Evolutionary conservation across 1,140 invertebrate genomes (phyloP).

Genomic region (Chironomus striatipennis): DNA sequence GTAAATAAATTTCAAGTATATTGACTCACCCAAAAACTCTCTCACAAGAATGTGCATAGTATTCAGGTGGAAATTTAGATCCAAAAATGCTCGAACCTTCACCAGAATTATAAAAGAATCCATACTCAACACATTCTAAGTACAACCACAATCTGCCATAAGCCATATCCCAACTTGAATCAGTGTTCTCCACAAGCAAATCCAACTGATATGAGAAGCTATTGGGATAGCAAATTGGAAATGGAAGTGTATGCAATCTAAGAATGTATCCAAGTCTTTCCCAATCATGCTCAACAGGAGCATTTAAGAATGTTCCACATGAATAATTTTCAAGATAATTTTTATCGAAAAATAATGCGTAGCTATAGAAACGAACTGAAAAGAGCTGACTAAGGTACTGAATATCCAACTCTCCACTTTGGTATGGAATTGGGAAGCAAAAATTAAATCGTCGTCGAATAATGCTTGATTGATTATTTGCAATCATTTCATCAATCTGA

Average conservation of each 20-base stretch:
- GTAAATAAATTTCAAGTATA: no score
- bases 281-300: background rate
- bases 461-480: background rate
- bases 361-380: background rate
- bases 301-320: background rate
- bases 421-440: background rate
- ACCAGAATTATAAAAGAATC: background rate
- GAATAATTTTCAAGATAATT: background rate
- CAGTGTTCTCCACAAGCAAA: background rate
- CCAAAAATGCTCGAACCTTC: background rate
- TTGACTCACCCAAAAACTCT: background rate
- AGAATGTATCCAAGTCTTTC: background rate
- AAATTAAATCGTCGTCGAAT: background rate
- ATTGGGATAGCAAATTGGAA: background rate
- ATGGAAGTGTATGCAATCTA: background rate
- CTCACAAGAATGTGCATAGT: background rate
- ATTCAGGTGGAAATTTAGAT: background rate
- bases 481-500: background rate
- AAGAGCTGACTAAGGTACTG: background rate
- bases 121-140: background rate
- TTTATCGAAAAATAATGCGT: background rate
- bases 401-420: background rate
- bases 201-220: background rate
- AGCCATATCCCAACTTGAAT: background rate
- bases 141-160: background rate